Evolutionary conservation across 37 sponge, comb jelly and placozoan species (phyloP).

Genomic region (Geodia barretti): DNA sequence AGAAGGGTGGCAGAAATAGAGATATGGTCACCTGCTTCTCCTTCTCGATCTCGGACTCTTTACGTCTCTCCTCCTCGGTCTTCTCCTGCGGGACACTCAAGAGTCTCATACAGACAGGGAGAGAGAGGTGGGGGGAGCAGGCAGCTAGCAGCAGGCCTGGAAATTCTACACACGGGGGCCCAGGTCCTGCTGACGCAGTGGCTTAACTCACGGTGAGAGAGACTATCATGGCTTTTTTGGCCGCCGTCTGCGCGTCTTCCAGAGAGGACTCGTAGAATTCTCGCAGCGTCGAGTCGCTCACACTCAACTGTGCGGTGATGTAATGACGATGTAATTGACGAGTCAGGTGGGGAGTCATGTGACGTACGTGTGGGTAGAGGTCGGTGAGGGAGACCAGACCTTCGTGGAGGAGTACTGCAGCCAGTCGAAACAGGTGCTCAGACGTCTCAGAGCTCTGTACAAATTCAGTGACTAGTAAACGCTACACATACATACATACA

Average conservation of each 20-base stretch:
- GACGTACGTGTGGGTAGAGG: constrained; percentile 83
- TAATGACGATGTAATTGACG: neutral
- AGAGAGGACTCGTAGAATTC: constrained; percentile 48
- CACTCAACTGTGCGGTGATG: constrained; percentile 44
- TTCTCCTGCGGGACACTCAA: constrained; percentile 61
- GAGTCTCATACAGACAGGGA: constrained; percentile 33
- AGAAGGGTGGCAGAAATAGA: too few species aligned
- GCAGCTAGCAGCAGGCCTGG: neutral
- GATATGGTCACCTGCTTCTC: constrained; percentile 53
- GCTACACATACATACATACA: neutral
- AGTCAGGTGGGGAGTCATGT: neutral
- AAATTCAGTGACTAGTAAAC: neutral
- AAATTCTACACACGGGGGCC: neutral
- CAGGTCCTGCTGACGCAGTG: neutral
- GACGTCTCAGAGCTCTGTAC: neutral
- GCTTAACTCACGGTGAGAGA: constrained; percentile 56
- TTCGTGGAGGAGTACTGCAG: constrained; percentile 81
- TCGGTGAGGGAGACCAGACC: constrained; percentile 66
- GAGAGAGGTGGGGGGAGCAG: constrained; percentile 1
- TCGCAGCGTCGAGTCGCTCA: constrained; percentile 38
- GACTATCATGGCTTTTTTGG: constrained; percentile 68
- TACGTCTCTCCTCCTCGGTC: constrained; percentile 46
- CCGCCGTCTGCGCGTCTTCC: constrained; percentile 52
- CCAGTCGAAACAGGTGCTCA: constrained; percentile 60
- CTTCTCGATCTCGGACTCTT: constrained; percentile 25